These are phyloP conservation scores for Chromobotia macracanthus DNA, from an alignment of 2,797 vertebrate species.

Conservation along the genomic window DNA sequence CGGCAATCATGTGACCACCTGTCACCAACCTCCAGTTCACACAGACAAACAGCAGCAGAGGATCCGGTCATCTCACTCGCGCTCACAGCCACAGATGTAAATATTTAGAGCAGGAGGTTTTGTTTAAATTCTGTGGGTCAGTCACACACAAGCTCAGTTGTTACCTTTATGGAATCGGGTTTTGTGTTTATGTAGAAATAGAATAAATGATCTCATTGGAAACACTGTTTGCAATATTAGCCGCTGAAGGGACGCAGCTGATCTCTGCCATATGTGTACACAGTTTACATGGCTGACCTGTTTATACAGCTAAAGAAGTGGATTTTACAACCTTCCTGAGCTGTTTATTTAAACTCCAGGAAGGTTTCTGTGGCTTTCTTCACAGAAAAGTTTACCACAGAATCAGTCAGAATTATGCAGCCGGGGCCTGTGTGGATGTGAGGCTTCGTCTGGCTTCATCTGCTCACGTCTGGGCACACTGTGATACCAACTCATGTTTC, in stretches of 20 bases:
- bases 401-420: constrained; percentile 61
- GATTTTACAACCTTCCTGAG: constrained; percentile 70
- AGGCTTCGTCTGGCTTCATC: constrained; percentile 13
- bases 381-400: constrained; percentile 57
- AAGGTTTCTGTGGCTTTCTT: constrained; percentile 65
- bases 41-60: constrained; percentile 74
- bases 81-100: constrained; percentile 73
- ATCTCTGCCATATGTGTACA: constrained; percentile 71
- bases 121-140: constrained; percentile 64
- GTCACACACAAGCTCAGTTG: constrained; percentile 76
- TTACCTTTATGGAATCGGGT: constrained; percentile 72
- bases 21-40: constrained; percentile 69
- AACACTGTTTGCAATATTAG: constrained; percentile 69
- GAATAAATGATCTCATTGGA: constrained; percentile 70
- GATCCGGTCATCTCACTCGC: no score
- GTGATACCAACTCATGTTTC: constrained; percentile 5
- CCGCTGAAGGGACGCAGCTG: constrained; percentile 76
- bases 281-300: constrained; percentile 76
- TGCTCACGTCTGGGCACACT: constrained; percentile 23
- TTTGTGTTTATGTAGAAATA: constrained; percentile 72
- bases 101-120: constrained; percentile 70
- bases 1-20: constrained; percentile 69
- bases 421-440: constrained; percentile 28
- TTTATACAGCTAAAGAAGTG: constrained; percentile 80
- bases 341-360: constrained; percentile 72